Conservation (phyloP, 2,797 vertebrate species). For the Pteropus rufus region DNA sequence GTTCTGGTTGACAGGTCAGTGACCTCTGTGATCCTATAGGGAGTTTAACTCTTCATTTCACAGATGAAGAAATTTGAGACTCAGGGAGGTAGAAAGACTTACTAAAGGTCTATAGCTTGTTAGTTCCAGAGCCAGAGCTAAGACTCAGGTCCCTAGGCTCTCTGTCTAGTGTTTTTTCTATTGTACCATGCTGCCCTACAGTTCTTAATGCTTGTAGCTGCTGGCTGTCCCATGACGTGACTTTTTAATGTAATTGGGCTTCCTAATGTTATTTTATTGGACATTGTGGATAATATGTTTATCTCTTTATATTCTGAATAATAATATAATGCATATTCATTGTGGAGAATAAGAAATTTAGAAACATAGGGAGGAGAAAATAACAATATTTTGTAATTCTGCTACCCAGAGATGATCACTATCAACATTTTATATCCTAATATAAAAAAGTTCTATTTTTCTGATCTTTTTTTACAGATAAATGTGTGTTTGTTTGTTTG, state of each 20-base stretch:
- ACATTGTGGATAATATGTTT: not conserved
- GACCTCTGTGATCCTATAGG: not conserved
- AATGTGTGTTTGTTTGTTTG: not conserved
- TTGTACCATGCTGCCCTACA: no score
- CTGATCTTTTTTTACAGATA: not conserved
- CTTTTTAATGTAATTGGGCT: not conserved
- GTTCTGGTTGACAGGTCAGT: not conserved
- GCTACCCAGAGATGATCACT: not conserved
- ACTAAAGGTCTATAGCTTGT: not conserved
- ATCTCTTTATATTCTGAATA: not conserved
- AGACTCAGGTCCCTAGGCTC: not conserved
- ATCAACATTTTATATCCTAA: not conserved
- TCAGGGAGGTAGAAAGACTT: not conserved
- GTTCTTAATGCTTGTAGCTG: not conserved
- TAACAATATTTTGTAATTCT: not conserved
- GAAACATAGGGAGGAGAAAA: conserved; percentile 7
- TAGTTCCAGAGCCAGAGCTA: not conserved
- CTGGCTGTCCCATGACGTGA: not conserved
- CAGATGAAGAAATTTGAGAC: not conserved
- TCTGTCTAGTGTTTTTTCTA: not conserved
- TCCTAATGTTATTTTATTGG: not conserved
- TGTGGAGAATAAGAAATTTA: not conserved
- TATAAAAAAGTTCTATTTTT: not conserved
- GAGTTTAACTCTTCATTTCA: not conserved
- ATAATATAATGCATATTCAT: not conserved